Base-by-base conservation (phyloP, 1,140 invertebrate species). In the Drosophila quadrilineata region DNA sequence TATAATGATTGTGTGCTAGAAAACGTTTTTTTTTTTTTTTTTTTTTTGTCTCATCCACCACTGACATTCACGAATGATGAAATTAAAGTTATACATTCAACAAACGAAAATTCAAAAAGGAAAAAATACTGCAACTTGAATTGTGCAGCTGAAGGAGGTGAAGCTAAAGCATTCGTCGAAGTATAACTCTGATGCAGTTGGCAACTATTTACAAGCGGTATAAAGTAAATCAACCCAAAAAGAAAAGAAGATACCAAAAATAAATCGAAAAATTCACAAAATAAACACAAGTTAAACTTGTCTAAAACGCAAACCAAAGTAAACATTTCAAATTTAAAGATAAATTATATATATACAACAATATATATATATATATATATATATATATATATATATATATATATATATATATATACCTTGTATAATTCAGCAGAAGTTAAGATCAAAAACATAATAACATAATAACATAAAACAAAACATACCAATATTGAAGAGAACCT, bases 171-270 rank as follows among this genome's bases (percentile, higher is more conserved):
- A n/a, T n/a, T n/a, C n/a, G n/a, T 29, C 6, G 19, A 56, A 43
- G 17, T n/a, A 64, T 38, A 41, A 58, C 43, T 65, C 36, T 43
- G 12, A 46, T 33, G 35, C 54, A 67, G 64, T 67, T 67, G 64
- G 64, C 52, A 53, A 67, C 64, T 67, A 67, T 67, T 67, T 67
- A 67, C 57, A 67, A 67, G 63, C 45, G 46, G 56, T 26, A 31
- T 40, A 9, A 58, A 49, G 19, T 59, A 41, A 17, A 50, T 24
- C 35, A 60, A n/a, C 35, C 16, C 43, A 58, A 14, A 41, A 43
- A 43, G 38, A 5, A 57, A n/a, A 16, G 4, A 46, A 31, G 36
- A 35, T 16, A 21, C 31, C 41, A 35, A 12, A 17, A 35, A 41
- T 28, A 22, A 46, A 35, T 36, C 29, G 17, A 28, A 16, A 24